Conservation (phyloP, 1,140 invertebrate genomes). For the Scaptomyza montana region DNA sequence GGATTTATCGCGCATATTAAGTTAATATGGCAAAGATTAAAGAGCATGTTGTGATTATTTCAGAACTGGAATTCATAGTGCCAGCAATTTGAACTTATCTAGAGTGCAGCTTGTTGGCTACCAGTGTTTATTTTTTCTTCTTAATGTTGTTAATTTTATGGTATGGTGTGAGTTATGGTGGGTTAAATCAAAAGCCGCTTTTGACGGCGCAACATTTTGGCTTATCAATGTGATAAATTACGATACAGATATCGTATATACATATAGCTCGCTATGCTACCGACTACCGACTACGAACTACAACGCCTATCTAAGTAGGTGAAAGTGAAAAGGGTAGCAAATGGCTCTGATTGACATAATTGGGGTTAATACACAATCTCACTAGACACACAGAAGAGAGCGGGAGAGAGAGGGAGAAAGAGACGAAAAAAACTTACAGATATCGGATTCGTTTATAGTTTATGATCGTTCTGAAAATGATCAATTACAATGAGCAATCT, state of each 20-base stretch:
- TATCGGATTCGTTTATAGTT: constrained; percentile 40
- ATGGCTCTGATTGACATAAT: constrained; percentile 77
- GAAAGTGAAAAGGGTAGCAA: constrained; percentile 63
- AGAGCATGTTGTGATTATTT: constrained; percentile 57
- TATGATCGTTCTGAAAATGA: constrained; percentile 77
- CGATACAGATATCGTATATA: constrained; percentile 64
- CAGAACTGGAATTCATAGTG: constrained; percentile 13
- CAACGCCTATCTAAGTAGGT: constrained; percentile 46
- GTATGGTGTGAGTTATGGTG: constrained; percentile 1
- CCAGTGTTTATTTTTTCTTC: constrained; percentile 8
- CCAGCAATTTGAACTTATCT: constrained; percentile 23
- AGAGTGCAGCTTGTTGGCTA: constrained; percentile 12
- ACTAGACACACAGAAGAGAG: constrained; percentile 8
- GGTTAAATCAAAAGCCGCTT: constrained; percentile 45
- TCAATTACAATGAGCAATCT: constrained; percentile 78
- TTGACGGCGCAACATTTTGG: constrained; percentile 39
- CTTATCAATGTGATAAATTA: constrained; percentile 80
- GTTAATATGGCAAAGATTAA: constrained; percentile 73
- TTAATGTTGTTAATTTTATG: neutral
- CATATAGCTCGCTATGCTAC: too few relatives aligned
- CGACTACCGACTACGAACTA: neutral
- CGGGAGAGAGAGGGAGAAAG: neutral
- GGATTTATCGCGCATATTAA: constrained; percentile 78
- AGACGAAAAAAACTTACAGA: neutral
- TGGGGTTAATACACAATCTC: constrained; percentile 59